Evolutionary conservation across 1,140 invertebrate species (phyloP).

Genomic region (Drosophila pachea): DNA sequence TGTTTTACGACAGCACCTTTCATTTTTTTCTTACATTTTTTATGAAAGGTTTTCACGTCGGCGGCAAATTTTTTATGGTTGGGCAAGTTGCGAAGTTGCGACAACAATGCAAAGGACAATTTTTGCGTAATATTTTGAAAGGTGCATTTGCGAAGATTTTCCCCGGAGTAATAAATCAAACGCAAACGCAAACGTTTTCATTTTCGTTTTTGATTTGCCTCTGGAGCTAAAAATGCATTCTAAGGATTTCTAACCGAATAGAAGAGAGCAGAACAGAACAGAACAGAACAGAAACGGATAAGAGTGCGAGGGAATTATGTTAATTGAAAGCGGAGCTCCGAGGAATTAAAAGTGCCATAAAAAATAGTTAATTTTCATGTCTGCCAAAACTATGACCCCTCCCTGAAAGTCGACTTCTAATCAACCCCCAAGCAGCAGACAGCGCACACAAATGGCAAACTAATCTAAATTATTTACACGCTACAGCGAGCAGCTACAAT

Average conservation of each 20-base stretch:
- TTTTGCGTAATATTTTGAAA: slow-evolving; percentile 76
- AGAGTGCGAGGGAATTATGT: background rate
- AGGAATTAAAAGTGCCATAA: slow-evolving; percentile 20
- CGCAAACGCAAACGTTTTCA: slow-evolving; percentile 2
- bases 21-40: slow-evolving; percentile 40
- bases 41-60: slow-evolving; percentile 61
- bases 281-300: no score
- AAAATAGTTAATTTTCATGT: slow-evolving; percentile 32
- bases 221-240: background rate
- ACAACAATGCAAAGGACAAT: slow-evolving; percentile 51
- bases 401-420: slow-evolving; percentile 54
- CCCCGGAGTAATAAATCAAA: slow-evolving; percentile 62
- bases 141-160: slow-evolving; percentile 56
- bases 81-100: slow-evolving; percentile 54
- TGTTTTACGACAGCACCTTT: slow-evolving; percentile 65
- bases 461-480: slow-evolving; percentile 77
- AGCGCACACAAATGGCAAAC: slow-evolving; percentile 55
- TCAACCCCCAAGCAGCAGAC: slow-evolving; percentile 41
- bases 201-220: background rate
- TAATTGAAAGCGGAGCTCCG: slow-evolving; percentile 1
- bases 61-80: slow-evolving; percentile 71
- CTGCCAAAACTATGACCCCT: slow-evolving; percentile 1
- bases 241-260: no score
- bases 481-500: slow-evolving; percentile 75
- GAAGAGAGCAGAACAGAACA: no score